Percentiles rank a stretch among this genome's conserved stretches.
phyloP scores from a whole-genome alignment of 2,888 invertebrate genomes.

The Drosophila subquinaria region DNA sequence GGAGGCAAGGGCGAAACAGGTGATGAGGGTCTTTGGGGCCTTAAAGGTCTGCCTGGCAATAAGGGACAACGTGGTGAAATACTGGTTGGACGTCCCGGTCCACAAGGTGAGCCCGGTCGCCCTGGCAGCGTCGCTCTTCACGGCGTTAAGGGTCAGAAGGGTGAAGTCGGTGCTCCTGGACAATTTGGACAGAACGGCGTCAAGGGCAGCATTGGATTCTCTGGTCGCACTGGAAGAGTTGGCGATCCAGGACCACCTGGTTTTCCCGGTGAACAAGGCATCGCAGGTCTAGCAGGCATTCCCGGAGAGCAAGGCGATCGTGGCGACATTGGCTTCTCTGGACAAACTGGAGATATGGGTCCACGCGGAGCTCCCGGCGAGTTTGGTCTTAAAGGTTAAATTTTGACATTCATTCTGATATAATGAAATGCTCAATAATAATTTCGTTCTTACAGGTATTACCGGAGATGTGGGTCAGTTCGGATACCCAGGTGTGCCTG shows the following conservation, averaged over 20 bases:
- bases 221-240: constrained; percentile 85
- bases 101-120: constrained; percentile 83
- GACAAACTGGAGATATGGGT: constrained; percentile 79
- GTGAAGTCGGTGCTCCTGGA: constrained; percentile 85
- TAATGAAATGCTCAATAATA: background rate
- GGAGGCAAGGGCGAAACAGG: constrained; percentile 88
- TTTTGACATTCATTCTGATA: background rate
- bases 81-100: constrained; percentile 83
- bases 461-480: constrained; percentile 76
- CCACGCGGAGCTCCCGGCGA: constrained; percentile 85
- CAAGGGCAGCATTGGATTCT: constrained; percentile 86
- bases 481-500: constrained; percentile 77
- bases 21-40: constrained; percentile 87
- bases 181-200: constrained; percentile 82
- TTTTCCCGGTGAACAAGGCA: constrained; percentile 66
- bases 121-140: constrained; percentile 84
- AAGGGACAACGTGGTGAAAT: constrained; percentile 85
- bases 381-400: constrained; percentile 81
- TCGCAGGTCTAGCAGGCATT: constrained; percentile 77
- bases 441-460: constrained; percentile 54
- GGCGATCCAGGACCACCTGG: constrained; percentile 85
- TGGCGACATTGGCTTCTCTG: constrained; percentile 88
- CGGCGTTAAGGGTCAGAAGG: constrained; percentile 85
- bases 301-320: constrained; percentile 84
- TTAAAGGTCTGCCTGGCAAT: constrained; percentile 87